Base-by-base conservation (phyloP, 2,888 invertebrate species). In the Tipula vernalis region DNA sequence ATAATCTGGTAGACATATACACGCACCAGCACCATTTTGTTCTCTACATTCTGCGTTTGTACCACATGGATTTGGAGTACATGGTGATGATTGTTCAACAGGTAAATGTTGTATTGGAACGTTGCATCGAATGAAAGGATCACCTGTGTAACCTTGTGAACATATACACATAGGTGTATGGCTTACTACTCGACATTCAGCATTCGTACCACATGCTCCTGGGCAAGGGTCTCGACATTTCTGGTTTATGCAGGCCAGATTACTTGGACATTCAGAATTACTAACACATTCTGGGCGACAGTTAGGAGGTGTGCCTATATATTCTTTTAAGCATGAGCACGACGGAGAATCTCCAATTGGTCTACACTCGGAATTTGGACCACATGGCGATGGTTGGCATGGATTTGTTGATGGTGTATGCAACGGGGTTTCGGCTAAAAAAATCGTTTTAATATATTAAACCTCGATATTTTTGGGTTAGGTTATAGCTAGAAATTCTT, bases 221-320 rank as follows among this genome's bases (percentile, higher is more conserved):
- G 93, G 92, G 89, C 96, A 96, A 18, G 96, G 96, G 91, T 96
- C 95, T 87, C 92, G 92, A 90, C 96, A 96, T 92, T 95, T 96
- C 89, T 95, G 94, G 90, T 95, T 95, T 85, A 95, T 94, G 90
- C 96, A 97, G 5, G 96, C 95, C 88, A 94, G 91, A 88, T 94
- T 93, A 88, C 93, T 93, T 13, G 94, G 90, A 90, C 96, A 96
- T 91, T 96, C 96, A 6, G 94, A 94, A 90, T 96, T 96, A 88
- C 94, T 94, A 83, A 95, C 93, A 90, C 97, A 97, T 92, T 96
- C 96, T 3, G 96, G 96, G 88, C 95, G 93, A 89, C 96, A 96
- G 89, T 95, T 94, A 2, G 96, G 96, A 57, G 96, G 96, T 41
- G 94, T 92, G 36, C 96, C 96, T 83, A 93, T 91, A 89, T 93